Conservation (phyloP, 2,888 invertebrate species). For the Calameuta filiformis region DNA sequence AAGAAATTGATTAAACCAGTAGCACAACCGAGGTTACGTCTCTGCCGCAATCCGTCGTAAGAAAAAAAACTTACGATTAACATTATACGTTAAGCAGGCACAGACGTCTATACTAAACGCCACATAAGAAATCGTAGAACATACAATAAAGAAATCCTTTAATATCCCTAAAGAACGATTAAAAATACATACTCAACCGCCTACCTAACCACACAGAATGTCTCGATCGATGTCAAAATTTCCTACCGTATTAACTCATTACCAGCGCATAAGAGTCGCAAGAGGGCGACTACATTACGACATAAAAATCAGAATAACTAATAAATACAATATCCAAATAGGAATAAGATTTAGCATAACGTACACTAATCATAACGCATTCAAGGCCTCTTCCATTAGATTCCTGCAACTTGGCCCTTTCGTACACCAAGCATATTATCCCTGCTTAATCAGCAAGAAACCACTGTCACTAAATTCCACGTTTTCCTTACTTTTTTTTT, state of each 20-base stretch:
- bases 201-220: neutral
- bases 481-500: neutral
- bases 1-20: neutral
- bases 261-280: neutral
- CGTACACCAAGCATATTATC: neutral
- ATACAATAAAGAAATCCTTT: neutral
- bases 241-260: neutral
- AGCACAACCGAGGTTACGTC: neutral
- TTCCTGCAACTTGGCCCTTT: neutral
- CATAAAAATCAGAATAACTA: neutral
- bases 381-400: neutral
- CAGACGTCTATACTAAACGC: neutral
- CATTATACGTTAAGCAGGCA: neutral
- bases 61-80: constrained; percentile 1
- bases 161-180: neutral
- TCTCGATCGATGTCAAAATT: neutral
- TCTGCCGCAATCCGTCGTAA: neutral
- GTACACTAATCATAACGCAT: neutral
- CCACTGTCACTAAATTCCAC: neutral
- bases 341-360: neutral
- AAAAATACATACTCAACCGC: neutral
- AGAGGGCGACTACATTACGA: neutral
- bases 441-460: neutral
- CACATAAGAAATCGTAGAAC: neutral
- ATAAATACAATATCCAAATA: neutral